These are phyloP conservation scores for Dendroctonus ponderosae DNA, from an alignment of 1,140 invertebrate species.

Conservation along the genomic window DNA sequence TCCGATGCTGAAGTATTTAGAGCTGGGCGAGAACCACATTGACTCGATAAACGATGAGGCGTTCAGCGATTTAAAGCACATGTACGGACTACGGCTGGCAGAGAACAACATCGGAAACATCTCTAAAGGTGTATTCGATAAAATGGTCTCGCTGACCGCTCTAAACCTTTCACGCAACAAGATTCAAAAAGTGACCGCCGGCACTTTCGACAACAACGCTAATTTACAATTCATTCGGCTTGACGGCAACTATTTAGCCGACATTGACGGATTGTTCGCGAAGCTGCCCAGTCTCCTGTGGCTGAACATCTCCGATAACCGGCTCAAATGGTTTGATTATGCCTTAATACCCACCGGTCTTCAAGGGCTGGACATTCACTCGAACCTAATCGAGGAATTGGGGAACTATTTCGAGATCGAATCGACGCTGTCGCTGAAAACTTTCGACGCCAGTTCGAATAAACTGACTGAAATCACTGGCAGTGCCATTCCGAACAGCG, in stretches of 20 bases:
- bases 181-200: conserved; percentile 80
- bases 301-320: conserved; percentile 90
- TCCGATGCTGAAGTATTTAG: conserved; percentile 77
- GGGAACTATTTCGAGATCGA: conserved; percentile 90
- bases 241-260: conserved; percentile 83
- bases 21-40: conserved; percentile 88
- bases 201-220: conserved; percentile 78
- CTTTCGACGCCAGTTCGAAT: conserved; percentile 84
- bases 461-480: conserved; percentile 81
- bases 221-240: conserved; percentile 83
- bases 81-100: conserved; percentile 80
- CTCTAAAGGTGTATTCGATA: conserved; percentile 77
- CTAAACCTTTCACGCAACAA: conserved; percentile 86
- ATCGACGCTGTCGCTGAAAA: conserved; percentile 75
- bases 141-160: conserved; percentile 80
- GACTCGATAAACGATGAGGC: conserved; percentile 77
- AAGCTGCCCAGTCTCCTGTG: conserved; percentile 85
- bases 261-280: conserved; percentile 80
- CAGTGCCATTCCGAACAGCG: conserved; percentile 81
- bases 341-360: conserved; percentile 84
- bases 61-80: conserved; percentile 74
- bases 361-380: conserved; percentile 87
- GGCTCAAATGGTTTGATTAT: conserved; percentile 86
- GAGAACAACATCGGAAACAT: conserved; percentile 88
- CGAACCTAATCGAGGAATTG: conserved; percentile 81